These are phyloP conservation scores for Aphelenchoides fujianensis DNA, from an alignment of 1,140 invertebrate species.

Conservation along the genomic window DNA sequence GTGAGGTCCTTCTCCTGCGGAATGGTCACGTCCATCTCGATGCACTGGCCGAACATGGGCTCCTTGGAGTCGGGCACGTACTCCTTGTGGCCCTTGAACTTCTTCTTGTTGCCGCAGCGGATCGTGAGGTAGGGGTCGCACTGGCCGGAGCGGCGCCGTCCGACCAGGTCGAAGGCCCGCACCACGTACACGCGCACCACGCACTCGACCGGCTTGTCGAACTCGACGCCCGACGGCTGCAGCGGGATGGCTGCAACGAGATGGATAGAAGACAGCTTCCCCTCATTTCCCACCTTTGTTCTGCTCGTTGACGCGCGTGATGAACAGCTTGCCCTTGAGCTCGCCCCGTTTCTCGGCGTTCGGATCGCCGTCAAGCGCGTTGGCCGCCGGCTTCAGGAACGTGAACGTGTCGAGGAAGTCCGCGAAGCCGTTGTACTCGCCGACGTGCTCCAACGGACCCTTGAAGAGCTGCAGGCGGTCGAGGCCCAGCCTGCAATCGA, in stretches of 20 bases:
- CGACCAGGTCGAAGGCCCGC: constrained; percentile 63
- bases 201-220: constrained; percentile 63
- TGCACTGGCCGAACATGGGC: constrained; percentile 55
- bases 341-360: constrained; percentile 64
- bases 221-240: constrained; percentile 49
- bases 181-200: constrained; percentile 65
- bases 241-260: constrained; percentile 28
- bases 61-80: constrained; percentile 49
- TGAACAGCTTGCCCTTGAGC: constrained; percentile 64
- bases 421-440: constrained; percentile 61
- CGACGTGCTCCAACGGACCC: constrained; percentile 63
- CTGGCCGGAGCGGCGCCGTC: constrained; percentile 44
- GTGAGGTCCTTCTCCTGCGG: constrained; percentile 63
- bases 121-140: constrained; percentile 51
- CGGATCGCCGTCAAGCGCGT: constrained; percentile 40
- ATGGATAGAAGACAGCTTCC: not conserved
- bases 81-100: constrained; percentile 45
- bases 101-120: constrained; percentile 49
- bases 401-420: constrained; percentile 66
- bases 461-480: constrained; percentile 43
- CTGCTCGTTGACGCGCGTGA: constrained; percentile 26
- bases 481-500: constrained; percentile 50
- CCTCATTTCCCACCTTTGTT: constrained; percentile 17
- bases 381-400: constrained; percentile 63
- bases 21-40: constrained; percentile 64